Base-by-base conservation (phyloP, 1,140 invertebrate species). In the Drosophila bocki region DNA sequence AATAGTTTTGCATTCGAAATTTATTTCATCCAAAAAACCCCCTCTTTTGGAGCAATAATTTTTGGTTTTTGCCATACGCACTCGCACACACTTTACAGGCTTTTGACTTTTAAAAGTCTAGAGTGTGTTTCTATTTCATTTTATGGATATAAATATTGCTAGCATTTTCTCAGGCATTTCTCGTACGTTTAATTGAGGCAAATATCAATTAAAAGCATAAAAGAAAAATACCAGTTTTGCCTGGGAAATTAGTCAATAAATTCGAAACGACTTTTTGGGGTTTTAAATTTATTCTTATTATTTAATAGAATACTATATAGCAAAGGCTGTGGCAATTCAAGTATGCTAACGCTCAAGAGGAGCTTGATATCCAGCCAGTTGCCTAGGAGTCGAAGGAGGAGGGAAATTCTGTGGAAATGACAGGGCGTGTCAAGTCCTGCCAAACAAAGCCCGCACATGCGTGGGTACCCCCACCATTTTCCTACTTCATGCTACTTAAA, bases 1-100 rank as follows among this genome's bases (percentile, higher is more conserved):
- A 86, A 86, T 87, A 86, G 82, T 86, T 72, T 72, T 86, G 82
- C 83, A 72, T 82, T 78, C 37, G 37, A 67, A 82, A 86, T 86
- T 87, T 87, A 86, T 86, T 82, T 68, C 61, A 39, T 48, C 35
- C 51, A 64, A 26, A 69, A 39, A 57, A 69, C 53, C 47, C 33
- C 70, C 57, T 48, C 47, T 37, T 47, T 76, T 59, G 47, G 61
- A 65, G 77, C 71, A 68, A 82, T 87, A 75, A 87, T 69, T 87
- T 82, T 71, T 69, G 54, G 65, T 50, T 75, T 75, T 77, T 77
- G 69, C 42, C 65, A 41, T 44, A 71, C 17, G 33, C 22, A 48
- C 45, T 22, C 19, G 22, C 70, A 76, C 65, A 53, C 53, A 69
- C 47, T 85, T 83, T 59, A 62, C 76, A 67, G 60, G 51, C 42